Percentiles rank a stretch among this genome's conserved stretches.
Conservation (phyloP, 2,797 vertebrate genomes). For the Sebastes taczanowskii region DNA sequence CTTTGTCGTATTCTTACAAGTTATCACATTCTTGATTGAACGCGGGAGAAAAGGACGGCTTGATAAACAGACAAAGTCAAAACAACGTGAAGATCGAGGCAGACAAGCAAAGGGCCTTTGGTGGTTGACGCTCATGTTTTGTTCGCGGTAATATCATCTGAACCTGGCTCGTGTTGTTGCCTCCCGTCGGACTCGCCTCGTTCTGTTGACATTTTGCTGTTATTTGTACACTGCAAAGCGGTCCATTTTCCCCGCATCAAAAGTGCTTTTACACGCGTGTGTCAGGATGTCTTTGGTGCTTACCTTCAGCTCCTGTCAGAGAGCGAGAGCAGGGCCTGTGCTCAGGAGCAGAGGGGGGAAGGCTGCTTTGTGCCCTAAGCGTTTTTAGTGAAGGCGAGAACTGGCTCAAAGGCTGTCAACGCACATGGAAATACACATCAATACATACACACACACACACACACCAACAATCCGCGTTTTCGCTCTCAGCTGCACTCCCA, state of each 20-base stretch:
- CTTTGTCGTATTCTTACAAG: slow-evolving; percentile 5
- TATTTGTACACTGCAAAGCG: slow-evolving; percentile 85
- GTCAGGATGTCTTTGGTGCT: slow-evolving; percentile 86
- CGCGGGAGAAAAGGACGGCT: slow-evolving; percentile 26
- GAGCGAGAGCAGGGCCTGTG: slow-evolving; percentile 72
- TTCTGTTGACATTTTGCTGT: slow-evolving; percentile 84
- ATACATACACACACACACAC: slow-evolving; percentile 38
- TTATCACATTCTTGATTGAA: slow-evolving; percentile 36
- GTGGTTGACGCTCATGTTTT: slow-evolving; percentile 78
- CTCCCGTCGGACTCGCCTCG: slow-evolving; percentile 80
- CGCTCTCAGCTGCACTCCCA: slow-evolving; percentile 72
- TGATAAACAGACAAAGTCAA: slow-evolving; percentile 61
- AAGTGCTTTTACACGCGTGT: slow-evolving; percentile 80
- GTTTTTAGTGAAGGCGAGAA: slow-evolving; percentile 82
- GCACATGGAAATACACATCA: slow-evolving; percentile 76
- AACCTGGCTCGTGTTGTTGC: slow-evolving; percentile 81
- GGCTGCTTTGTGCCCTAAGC: slow-evolving; percentile 84
- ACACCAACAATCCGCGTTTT: slow-evolving; percentile 53
- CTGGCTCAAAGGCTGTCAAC: slow-evolving; percentile 86
- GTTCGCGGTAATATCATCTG: slow-evolving; percentile 81
- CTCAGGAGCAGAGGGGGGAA: slow-evolving; percentile 75
- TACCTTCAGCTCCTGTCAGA: slow-evolving; percentile 86
- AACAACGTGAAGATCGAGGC: slow-evolving; percentile 57
- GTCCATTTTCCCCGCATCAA: slow-evolving; percentile 85
- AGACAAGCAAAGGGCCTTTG: slow-evolving; percentile 74